Base-by-base conservation (phyloP, 2,888 invertebrate species). In the Notocelia uddmanniana region DNA sequence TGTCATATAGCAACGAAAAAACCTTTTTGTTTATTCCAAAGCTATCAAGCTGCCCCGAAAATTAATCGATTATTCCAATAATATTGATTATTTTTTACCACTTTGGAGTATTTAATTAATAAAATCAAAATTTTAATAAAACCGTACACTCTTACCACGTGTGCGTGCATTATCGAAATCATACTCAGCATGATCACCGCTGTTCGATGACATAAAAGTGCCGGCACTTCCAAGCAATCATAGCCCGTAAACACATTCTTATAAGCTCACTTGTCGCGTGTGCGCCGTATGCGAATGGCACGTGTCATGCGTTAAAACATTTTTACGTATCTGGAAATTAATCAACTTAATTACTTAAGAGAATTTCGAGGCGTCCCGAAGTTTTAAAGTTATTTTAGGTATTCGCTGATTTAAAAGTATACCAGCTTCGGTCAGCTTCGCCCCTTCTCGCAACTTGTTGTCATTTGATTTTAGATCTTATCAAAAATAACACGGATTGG, bases 141-240 rank as follows among this genome's bases (percentile, higher is more conserved):
- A 67, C 23, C 8, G 50, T 69, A 75, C 81, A 79, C 77, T 19
- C 5, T 69, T 67, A 64, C 62, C 55, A 2, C 41, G 74, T 73
- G 69, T 18, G 67, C 50, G 76, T 57, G 64, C 45, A 73, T 57
- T 73, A 60, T 70, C 52, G 71, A 80, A 81, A 80, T 80, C 79
- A 79, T 77, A 78, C 74, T 68, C 68, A 68, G 68, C 77, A 76
- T 79, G 77, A 73, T 77, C 76, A 76, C 77, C 76, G 76, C 68
- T 74, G 77, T 76, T 76, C 80, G 90, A 89, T 89, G 88, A 86
- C 89, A 85, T 88, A 89, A 87, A 89, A 89, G 85, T 89, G 88
- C 82, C 81, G 73, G 76, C 74, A 68, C 77, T 75, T 77, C 75
- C 77, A 78, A 77, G 77, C 81, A 81, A 81, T 81, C 81, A 80